Evolutionary conservation across 2,113 vertebrate genomes (phyloP).

Genomic region (Caracal caracal): DNA sequence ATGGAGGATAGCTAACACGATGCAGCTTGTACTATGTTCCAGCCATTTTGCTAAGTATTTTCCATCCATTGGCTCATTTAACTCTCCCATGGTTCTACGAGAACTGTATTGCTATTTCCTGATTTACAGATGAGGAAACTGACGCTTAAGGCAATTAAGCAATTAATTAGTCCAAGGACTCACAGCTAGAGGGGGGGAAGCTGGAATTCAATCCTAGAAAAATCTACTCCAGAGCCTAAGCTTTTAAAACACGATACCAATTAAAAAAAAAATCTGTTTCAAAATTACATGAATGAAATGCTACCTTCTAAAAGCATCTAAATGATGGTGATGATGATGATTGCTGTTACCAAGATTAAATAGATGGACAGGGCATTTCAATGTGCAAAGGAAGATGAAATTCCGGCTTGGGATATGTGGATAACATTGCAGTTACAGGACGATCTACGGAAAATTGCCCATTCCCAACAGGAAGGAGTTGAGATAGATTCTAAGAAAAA

Average conservation of each 20-base stretch:
- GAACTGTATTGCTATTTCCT: background rate
- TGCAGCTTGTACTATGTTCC: background rate
- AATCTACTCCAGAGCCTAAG: background rate
- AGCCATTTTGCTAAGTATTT: background rate
- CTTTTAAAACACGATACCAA: background rate
- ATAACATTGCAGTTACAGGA: background rate
- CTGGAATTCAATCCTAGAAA: background rate
- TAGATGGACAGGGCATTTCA: background rate
- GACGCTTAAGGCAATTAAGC: background rate
- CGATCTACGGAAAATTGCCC: background rate
- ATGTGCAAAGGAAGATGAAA: background rate
- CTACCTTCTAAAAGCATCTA: background rate
- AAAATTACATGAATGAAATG: background rate
- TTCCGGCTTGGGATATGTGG: background rate
- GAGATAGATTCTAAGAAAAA: slow-evolving; percentile 11
- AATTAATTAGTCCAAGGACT: background rate
- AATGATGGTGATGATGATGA: background rate
- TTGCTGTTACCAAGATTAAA: background rate
- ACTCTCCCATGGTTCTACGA: background rate
- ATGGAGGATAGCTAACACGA: background rate
- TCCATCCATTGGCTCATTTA: background rate
- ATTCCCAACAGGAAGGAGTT: background rate
- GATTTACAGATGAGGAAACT: background rate
- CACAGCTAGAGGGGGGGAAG: background rate
- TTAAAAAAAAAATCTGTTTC: background rate